Conservation (phyloP, 2,888 invertebrate species). For the Halocaridina rubra region DNA sequence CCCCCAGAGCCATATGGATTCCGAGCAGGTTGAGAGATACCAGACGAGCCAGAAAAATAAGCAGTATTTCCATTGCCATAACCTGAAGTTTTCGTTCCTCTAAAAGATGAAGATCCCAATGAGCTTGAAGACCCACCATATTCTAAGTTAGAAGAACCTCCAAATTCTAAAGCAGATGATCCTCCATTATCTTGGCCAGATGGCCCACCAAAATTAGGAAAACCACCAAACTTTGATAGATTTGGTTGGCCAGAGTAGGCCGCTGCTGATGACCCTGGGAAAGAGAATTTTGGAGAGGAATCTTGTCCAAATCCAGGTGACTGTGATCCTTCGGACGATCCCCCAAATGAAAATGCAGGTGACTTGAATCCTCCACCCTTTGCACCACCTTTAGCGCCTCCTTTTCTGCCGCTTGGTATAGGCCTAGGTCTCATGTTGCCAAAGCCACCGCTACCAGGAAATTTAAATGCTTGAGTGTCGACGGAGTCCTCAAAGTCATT, state of each 20-base stretch:
- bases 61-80: neutral
- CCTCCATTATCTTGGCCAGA: neutral
- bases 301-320: neutral
- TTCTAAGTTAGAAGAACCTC: neutral
- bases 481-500: slow-evolving; percentile 17
- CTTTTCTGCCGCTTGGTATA: neutral
- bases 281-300: neutral
- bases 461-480: slow-evolving; percentile 12
- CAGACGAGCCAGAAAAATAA: neutral
- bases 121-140: neutral
- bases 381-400: neutral
- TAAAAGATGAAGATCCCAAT: neutral
- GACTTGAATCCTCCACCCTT: slow-evolving; percentile 1
- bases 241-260: neutral
- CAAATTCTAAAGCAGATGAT: neutral
- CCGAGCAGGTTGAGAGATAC: neutral
- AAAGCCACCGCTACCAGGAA: slow-evolving; percentile 18
- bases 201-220: neutral
- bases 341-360: neutral
- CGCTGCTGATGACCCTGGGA: neutral
- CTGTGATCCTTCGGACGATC: neutral
- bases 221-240: neutral
- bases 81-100: neutral
- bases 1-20: neutral
- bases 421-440: neutral